These are phyloP conservation scores for Artemia franciscana DNA, from an alignment of 1,140 invertebrate genomes.

Conservation along the genomic window DNA sequence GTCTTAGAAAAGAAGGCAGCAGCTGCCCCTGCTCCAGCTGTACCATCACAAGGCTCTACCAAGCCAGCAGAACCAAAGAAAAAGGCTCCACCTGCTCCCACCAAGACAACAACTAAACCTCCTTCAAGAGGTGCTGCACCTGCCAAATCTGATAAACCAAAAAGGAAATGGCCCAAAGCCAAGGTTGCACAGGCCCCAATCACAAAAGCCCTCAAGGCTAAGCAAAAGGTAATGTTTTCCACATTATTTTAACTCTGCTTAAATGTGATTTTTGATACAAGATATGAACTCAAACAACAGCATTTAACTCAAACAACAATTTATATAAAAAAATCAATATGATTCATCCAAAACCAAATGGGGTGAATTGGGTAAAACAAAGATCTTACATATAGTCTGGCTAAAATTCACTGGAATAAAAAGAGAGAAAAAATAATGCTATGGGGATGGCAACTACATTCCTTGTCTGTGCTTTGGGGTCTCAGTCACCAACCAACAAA, in stretches of 20 bases:
- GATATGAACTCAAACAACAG: not conserved
- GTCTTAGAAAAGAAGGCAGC: constrained; percentile 10
- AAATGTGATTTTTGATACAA: not conserved
- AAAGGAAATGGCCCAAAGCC: constrained; percentile 15
- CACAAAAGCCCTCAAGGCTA: constrained; percentile 37
- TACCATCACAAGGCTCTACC: constrained; percentile 16
- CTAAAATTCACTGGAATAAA: no score
- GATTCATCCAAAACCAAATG: not conserved
- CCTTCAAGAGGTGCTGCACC: constrained; percentile 6
- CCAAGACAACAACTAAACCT: constrained; percentile 12
- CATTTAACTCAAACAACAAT: not conserved
- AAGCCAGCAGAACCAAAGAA: constrained; percentile 22
- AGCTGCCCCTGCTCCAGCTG: constrained; percentile 18
- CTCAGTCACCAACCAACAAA: no score
- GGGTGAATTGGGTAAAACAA: not conserved
- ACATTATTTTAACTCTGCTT: not conserved
- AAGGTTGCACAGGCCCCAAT: constrained; percentile 17
- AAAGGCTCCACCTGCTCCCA: constrained; percentile 21
- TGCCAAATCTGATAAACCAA: constrained; percentile 13
- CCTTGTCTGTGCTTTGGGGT: no score
- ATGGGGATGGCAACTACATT: no score
- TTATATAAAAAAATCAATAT: not conserved
- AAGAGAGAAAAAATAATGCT: no score
- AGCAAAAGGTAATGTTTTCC: constrained; percentile 40
- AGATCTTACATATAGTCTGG: no score